A percentile compares a stretch with the other conserved stretches of the same genome.
Conservation (phyloP, 1,140 invertebrate species). For the Myzus persicae region DNA sequence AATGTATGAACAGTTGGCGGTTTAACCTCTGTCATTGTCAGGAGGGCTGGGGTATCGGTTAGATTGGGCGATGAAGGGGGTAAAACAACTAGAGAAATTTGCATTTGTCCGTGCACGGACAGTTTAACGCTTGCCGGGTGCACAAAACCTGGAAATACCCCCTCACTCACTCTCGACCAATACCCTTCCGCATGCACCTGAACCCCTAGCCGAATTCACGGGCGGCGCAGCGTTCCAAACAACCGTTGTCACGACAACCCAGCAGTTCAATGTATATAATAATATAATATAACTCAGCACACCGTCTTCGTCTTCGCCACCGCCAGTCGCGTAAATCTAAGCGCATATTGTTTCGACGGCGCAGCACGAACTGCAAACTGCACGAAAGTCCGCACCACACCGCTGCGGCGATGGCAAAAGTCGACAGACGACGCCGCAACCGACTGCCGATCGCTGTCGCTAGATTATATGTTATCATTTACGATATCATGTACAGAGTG, state of each 20-base stretch:
- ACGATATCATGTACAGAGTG: not conserved
- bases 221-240: not conserved
- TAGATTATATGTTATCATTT: not conserved
- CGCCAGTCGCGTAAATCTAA: not conserved
- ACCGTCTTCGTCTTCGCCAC: not conserved
- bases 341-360: not conserved
- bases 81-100: conserved; percentile 7
- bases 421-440: not conserved
- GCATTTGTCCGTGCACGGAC: not conserved
- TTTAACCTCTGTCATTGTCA: not conserved
- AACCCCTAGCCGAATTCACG: not conserved
- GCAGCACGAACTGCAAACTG: not conserved
- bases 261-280: not conserved
- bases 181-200: not conserved
- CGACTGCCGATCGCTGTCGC: not conserved
- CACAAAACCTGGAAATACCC: not conserved
- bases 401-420: not conserved
- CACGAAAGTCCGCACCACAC: not conserved
- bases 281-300: not conserved
- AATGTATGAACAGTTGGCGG: not conserved
- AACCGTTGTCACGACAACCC: conserved; percentile 43
- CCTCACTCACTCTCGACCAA: not conserved
- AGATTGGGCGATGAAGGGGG: not conserved
- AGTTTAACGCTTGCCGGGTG: conserved; percentile 24
- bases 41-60: not conserved